These are phyloP conservation scores for Argyresthia goedartella DNA, from an alignment of 2,888 invertebrate species.

Conservation along the genomic window DNA sequence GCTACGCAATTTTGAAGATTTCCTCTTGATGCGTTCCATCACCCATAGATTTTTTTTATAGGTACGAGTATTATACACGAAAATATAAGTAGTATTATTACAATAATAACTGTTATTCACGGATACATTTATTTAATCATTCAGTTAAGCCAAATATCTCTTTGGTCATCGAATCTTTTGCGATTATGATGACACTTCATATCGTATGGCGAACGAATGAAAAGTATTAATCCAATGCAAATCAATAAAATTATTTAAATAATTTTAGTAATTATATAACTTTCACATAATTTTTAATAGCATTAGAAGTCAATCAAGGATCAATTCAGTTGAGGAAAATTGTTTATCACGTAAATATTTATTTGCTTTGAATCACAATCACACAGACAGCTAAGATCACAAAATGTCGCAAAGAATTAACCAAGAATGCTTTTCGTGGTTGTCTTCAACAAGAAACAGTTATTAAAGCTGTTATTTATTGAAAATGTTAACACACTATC, in stretches of 20 bases:
- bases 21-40: too few relatives aligned
- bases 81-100: too few relatives aligned
- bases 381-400: not conserved
- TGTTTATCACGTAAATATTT: too few relatives aligned
- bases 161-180: constrained; percentile 18
- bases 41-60: too few relatives aligned
- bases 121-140: too few relatives aligned
- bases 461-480: not conserved
- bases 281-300: not conserved
- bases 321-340: too few relatives aligned
- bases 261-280: constrained; percentile 17
- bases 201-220: constrained; percentile 24
- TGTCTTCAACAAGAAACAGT: not conserved
- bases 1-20: too few relatives aligned
- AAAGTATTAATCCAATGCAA: constrained; percentile 30
- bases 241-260: constrained; percentile 26
- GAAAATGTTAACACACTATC: not conserved
- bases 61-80: too few relatives aligned
- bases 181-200: not conserved
- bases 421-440: not conserved
- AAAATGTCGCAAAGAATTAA: not conserved
- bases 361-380: too few relatives aligned
- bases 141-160: constrained; percentile 38
- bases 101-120: too few relatives aligned
- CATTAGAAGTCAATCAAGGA: too few relatives aligned